Base-by-base conservation (phyloP, 2,113 vertebrate species). In the Takifugu flavidus region DNA sequence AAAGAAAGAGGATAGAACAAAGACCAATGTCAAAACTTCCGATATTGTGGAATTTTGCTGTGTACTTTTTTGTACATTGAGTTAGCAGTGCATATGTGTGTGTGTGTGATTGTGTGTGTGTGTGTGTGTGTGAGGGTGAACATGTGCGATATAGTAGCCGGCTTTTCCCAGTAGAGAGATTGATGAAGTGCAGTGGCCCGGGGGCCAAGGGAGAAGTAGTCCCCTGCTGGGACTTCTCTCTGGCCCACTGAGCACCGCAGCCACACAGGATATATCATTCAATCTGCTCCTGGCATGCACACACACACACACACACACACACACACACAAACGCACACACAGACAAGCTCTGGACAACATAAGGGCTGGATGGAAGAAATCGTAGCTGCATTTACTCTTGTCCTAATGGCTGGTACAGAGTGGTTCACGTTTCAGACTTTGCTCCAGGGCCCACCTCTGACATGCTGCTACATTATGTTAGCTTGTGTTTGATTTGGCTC, bases 401-500 rank as follows among this genome's bases (percentile, higher is more conserved):
- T 82, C 69, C 74, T 83, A 86, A 85, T 88, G 82, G 86, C 79
- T 81, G 78, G 83, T 85, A 77, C 86, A 82, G 82, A 81, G 74
- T 52, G 86, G 82, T 74, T 88, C 85, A 82, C 74, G 82, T 88
- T 89, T 86, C 87, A 83, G 69, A 56, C 65, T 79, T 47, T 72
- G 79, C 86, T 87, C 65, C 81, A 70, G 83, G 84, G 79, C 79
- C 79, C 68, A 62, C 63, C 75, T 55, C 77, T 77, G 83, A 88
- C 86, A 86, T 85, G 86, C 83, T 87, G 81, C 84, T 85, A 88
- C 86, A 87, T 87, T 88, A 88, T 88, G 87, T 86, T 86, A 82
- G 84, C 70, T 80, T 87, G 86, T 88, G 88, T 89, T 88, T 88
- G 86, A 85, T 82, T 87, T 89, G 86, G 85, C 80, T 82, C 64